phyloP scores from a whole-genome alignment of 2,888 invertebrate genomes.

The Leptodirus hochenwartii region DNA sequence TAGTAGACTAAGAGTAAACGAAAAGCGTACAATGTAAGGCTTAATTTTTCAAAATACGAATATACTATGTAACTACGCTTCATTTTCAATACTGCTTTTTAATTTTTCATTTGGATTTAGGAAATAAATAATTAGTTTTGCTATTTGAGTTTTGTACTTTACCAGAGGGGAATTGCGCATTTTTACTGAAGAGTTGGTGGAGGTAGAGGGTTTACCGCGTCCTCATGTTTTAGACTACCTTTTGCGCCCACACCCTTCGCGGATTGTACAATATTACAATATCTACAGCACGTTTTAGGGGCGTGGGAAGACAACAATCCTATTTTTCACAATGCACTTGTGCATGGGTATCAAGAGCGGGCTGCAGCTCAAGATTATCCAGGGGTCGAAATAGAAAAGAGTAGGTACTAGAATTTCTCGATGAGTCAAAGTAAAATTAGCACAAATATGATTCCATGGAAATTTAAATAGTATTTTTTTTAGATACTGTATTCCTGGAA shows the following conservation, averaged over 20 bases:
- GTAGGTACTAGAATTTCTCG: slow-evolving; percentile 60
- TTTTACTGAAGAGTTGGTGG: slow-evolving; percentile 73
- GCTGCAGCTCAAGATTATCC: slow-evolving; percentile 22
- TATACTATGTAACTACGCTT: too few species aligned
- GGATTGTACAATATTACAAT: slow-evolving; percentile 86
- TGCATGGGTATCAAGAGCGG: slow-evolving; percentile 76
- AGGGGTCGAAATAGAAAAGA: too few species aligned
- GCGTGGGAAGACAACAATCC: slow-evolving; percentile 76
- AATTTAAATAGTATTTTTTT: too few species aligned
- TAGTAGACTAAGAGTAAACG: too few species aligned
- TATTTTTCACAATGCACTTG: slow-evolving; percentile 76
- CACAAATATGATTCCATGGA: too few species aligned
- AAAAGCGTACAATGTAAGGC: too few species aligned
- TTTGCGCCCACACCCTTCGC: slow-evolving; percentile 54
- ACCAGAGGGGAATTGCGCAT: too few species aligned
- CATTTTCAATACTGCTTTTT: too few species aligned
- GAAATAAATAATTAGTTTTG: too few species aligned
- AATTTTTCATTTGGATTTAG: too few species aligned
- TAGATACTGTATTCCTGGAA: slow-evolving; percentile 72
- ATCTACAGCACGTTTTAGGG: slow-evolving; percentile 86
- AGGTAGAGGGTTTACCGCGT: slow-evolving; percentile 79
- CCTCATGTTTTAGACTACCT: slow-evolving; percentile 79
- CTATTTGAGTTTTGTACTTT: too few species aligned
- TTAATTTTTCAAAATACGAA: too few species aligned
- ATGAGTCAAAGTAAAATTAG: slow-evolving; percentile 63